Evolutionary conservation across 2,797 vertebrate species (phyloP).

Genomic region (Petrocephalus sullivani): DNA sequence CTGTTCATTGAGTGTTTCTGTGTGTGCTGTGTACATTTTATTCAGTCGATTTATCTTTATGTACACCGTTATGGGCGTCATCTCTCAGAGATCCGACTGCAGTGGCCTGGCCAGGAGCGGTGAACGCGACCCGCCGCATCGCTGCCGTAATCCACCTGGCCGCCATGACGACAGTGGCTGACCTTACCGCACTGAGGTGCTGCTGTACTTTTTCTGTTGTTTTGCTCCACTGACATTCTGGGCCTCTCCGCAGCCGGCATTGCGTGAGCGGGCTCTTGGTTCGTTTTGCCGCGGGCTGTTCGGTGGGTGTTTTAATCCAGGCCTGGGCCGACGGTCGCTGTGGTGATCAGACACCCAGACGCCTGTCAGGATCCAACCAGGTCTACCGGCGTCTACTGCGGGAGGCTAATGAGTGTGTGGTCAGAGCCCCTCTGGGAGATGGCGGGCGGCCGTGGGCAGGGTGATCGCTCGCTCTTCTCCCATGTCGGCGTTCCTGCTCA

Average conservation of each 20-base stretch:
- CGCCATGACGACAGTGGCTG: not conserved
- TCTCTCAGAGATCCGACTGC: not conserved
- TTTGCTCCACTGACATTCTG: not conserved
- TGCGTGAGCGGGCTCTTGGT: not conserved
- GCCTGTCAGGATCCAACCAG: not conserved
- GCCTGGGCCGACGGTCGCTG: not conserved
- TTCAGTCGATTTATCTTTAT: not conserved
- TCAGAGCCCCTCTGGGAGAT: not conserved
- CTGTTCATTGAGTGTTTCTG: not conserved
- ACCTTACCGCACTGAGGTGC: not conserved
- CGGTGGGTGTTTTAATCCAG: not conserved
- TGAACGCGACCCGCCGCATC: not conserved
- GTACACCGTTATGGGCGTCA: not conserved
- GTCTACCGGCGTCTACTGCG: not conserved
- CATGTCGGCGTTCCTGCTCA: not conserved
- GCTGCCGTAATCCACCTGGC: no score
- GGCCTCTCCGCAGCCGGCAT: not conserved
- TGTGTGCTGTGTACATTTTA: not conserved
- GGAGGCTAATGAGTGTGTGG: constrained; percentile 11
- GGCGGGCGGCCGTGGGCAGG: not conserved
- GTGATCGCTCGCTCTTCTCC: not conserved
- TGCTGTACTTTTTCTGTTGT: not conserved
- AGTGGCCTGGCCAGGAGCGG: not conserved
- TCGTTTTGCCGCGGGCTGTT: not conserved
- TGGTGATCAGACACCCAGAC: not conserved